phyloP scores from a whole-genome alignment of 2,113 vertebrate species.

The Ochotona princeps region DNA sequence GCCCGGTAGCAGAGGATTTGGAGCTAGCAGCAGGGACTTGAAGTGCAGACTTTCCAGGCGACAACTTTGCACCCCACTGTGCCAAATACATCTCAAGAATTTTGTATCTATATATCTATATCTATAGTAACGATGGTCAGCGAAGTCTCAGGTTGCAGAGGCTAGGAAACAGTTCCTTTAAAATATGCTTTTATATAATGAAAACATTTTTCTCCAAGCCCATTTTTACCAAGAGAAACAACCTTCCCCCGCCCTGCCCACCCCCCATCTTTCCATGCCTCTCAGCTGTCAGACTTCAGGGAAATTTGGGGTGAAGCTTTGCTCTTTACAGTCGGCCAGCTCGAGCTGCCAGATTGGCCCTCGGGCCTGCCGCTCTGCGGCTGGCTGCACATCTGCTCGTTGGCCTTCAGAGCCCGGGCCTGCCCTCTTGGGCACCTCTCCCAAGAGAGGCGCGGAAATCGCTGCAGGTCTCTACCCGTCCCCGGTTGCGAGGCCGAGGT shows the following conservation, averaged over 20 bases:
- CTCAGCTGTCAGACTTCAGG: neutral
- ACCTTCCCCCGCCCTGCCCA: neutral
- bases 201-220: neutral
- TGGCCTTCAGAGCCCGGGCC: neutral
- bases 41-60: too few species aligned
- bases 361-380: neutral
- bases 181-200: neutral
- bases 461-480: neutral
- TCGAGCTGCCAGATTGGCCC: neutral
- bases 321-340: neutral
- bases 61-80: too few species aligned
- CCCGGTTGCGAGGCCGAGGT: neutral
- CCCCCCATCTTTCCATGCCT: too few species aligned
- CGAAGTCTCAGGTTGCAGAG: neutral
- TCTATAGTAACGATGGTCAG: neutral
- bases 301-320: neutral
- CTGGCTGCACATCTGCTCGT: neutral
- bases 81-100: too few species aligned
- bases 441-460: neutral
- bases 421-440: too few species aligned
- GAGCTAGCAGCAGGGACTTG: too few species aligned
- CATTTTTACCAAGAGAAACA: constrained; percentile 13
- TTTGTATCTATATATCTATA: too few species aligned
- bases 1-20: too few species aligned
- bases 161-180: neutral